A percentile compares a stretch with the other conserved stretches of the same genome.
Evolutionary conservation across 2,888 invertebrate species (phyloP).

Genomic region (Heteromyza rotundicornis): DNA sequence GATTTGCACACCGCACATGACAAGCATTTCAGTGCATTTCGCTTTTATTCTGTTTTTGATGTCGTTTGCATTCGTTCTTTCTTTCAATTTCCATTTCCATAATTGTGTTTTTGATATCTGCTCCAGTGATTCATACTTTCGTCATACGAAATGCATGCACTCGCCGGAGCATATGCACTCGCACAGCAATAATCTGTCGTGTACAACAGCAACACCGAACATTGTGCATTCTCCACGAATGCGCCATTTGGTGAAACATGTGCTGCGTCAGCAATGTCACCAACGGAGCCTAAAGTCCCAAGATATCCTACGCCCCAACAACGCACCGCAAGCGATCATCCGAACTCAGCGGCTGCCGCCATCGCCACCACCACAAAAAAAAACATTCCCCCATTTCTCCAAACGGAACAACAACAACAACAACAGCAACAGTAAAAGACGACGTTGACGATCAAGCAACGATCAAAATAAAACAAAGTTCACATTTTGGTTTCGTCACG

Average conservation of each 20-base stretch:
- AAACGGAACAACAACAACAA: neutral
- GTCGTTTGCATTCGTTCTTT: too few species aligned
- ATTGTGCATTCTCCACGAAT: neutral
- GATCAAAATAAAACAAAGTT: constrained; percentile 30
- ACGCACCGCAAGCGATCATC: too few species aligned
- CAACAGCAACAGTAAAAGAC: neutral
- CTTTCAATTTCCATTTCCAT: too few species aligned
- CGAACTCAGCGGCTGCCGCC: neutral
- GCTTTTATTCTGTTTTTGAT: too few species aligned
- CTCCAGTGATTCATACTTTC: neutral
- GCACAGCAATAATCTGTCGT: too few species aligned
- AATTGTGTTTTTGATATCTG: neutral
- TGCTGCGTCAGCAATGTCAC: neutral
- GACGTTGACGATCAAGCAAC: constrained; percentile 18
- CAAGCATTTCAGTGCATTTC: too few species aligned
- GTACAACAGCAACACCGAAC: too few species aligned
- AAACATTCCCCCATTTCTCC: neutral
- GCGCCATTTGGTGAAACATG: neutral
- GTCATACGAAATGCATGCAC: too few species aligned
- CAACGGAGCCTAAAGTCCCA: too few species aligned
- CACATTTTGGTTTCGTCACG: constrained; percentile 44
- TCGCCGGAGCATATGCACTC: too few species aligned
- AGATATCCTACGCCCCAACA: too few species aligned
- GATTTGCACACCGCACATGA: too few species aligned
- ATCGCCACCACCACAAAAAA: neutral